phyloP scores from a whole-genome alignment of 2,888 invertebrate species.

The Octonoba sinensis region DNA sequence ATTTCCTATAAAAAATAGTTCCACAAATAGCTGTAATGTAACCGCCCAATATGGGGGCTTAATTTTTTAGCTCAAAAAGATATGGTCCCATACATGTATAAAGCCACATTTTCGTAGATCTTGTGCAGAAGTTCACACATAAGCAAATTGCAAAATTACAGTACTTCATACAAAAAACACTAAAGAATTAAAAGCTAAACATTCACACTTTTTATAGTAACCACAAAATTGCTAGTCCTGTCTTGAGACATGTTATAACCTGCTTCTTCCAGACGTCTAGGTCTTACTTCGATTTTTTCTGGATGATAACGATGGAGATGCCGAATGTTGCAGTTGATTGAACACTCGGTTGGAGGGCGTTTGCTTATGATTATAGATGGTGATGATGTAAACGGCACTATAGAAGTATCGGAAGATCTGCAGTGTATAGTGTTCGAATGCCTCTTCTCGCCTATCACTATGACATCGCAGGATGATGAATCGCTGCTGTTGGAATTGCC shows the following conservation, averaged over 20 bases:
- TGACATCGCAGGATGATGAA: constrained; percentile 47
- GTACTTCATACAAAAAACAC: constrained; percentile 10
- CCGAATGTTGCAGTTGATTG: constrained; percentile 49
- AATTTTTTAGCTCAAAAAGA: constrained; percentile 46
- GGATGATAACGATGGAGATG: constrained; percentile 60
- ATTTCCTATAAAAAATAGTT: constrained; percentile 53
- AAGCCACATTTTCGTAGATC: constrained; percentile 19
- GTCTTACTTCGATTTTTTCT: constrained; percentile 34
- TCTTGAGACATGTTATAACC: constrained; percentile 30
- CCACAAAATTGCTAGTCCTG: constrained; percentile 56
- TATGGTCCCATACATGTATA: constrained; percentile 56
- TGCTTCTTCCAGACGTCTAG: constrained; percentile 9
- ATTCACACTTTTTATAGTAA: constrained; percentile 63
- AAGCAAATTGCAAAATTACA: constrained; percentile 17
- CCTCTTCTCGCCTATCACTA: constrained; percentile 34
- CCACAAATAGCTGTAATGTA: constrained; percentile 32
- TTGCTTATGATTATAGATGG: constrained; percentile 49
- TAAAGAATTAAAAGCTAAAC: constrained; percentile 30
- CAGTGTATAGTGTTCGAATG: constrained; percentile 5
- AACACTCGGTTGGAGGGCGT: constrained; percentile 54
- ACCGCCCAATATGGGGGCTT: constrained; percentile 36
- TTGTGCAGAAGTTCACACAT: constrained; percentile 9
- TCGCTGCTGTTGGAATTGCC: constrained; percentile 26
- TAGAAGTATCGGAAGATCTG: constrained; percentile 8
- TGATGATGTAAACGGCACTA: constrained; percentile 33